These are phyloP conservation scores for Galaxias olidus DNA, from an alignment of 2,797 vertebrate genomes.

Conservation along the genomic window DNA sequence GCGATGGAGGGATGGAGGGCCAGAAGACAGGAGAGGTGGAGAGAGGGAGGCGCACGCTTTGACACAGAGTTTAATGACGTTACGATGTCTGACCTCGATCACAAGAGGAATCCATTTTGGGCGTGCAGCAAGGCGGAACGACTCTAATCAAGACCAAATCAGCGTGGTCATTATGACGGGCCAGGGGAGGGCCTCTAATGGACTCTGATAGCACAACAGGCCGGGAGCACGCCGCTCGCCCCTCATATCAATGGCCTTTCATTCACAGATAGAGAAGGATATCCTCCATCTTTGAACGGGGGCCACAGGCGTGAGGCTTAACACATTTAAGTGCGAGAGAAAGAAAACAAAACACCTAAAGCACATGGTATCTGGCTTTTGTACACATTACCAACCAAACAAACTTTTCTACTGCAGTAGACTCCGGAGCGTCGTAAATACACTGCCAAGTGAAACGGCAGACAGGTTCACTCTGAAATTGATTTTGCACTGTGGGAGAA, in stretches of 20 bases:
- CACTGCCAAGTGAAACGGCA: not conserved
- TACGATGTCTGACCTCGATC: constrained; percentile 19
- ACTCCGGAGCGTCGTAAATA: not conserved
- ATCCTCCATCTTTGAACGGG: not conserved
- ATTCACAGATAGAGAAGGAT: constrained; percentile 5
- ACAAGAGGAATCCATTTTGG: constrained; percentile 4
- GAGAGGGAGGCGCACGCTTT: constrained; percentile 10
- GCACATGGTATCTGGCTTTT: too few species aligned
- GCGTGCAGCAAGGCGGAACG: not conserved
- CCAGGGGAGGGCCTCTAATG: constrained; percentile 28
- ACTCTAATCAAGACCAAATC: constrained; percentile 38
- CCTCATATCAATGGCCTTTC: not conserved
- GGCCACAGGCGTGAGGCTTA: too few species aligned
- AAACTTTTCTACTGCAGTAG: too few species aligned
- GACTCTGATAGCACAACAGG: constrained; percentile 21
- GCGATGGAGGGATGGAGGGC: constrained; percentile 40
- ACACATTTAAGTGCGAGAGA: too few species aligned
- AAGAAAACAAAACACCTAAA: too few species aligned
- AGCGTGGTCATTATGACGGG: constrained; percentile 27
- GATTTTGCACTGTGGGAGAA: constrained; percentile 31
- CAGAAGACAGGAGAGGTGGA: not conserved
- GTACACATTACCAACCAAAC: too few species aligned
- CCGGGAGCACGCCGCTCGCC: not conserved
- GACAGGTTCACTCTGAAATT: constrained; percentile 3
- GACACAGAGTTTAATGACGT: constrained; percentile 29